These are phyloP conservation scores for Rhopalosiphum maidis DNA, from an alignment of 1,140 invertebrate species.

Conservation along the genomic window DNA sequence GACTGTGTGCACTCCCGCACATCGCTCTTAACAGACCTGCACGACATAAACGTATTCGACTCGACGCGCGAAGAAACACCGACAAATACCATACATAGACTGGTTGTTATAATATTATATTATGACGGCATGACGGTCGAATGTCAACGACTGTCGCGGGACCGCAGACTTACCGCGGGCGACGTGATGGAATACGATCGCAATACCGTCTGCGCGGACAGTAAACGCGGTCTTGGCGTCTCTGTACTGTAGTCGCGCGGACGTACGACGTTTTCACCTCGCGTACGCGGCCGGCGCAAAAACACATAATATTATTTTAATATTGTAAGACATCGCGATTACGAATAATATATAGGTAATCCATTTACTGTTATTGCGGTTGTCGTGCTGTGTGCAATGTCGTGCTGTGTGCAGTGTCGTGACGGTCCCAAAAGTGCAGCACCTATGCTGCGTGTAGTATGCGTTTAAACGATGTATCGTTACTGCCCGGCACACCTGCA, in stretches of 20 bases:
- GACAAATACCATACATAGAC: too few species aligned
- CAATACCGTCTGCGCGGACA: too few species aligned
- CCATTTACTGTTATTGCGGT: neutral
- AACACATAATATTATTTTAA: neutral
- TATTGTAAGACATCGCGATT: neutral
- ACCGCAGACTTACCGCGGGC: too few species aligned
- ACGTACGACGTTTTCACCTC: neutral
- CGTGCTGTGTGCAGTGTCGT: too few species aligned
- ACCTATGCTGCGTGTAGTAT: neutral
- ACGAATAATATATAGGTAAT: neutral
- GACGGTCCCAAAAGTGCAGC: neutral
- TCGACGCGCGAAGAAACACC: neutral
- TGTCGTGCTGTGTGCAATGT: neutral
- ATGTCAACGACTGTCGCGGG: neutral
- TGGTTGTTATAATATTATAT: too few species aligned
- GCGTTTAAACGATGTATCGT: neutral
- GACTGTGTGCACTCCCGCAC: neutral
- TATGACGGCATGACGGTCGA: too few species aligned
- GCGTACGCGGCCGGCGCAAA: neutral
- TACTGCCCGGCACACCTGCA: neutral
- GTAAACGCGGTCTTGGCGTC: neutral
- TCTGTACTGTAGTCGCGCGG: too few species aligned
- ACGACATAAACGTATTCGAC: neutral
- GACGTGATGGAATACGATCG: too few species aligned
- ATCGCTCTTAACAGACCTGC: neutral